Conservation (phyloP, 2,113 vertebrate species). For the Thunnus thynnus region DNA sequence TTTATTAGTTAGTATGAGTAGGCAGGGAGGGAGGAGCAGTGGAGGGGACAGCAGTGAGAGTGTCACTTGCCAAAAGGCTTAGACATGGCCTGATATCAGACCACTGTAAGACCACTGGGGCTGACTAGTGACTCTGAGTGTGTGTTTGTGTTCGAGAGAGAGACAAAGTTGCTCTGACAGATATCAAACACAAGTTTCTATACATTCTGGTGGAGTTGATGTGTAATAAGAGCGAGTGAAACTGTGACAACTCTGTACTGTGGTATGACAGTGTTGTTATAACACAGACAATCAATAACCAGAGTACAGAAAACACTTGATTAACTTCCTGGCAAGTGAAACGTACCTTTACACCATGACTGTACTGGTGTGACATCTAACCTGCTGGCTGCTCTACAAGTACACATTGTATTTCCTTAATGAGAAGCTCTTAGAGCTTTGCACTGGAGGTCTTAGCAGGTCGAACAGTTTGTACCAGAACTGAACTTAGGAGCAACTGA, state of each 20-base stretch:
- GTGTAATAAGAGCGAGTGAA: not conserved
- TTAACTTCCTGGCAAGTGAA: slow-evolving; percentile 6
- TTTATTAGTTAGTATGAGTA: no score
- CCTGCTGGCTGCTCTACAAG: not conserved
- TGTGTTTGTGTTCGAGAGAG: not conserved
- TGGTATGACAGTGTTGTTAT: not conserved
- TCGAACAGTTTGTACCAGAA: slow-evolving; percentile 11
- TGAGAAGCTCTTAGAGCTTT: not conserved
- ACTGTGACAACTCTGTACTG: not conserved
- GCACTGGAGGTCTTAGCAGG: not conserved
- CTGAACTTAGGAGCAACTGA: not conserved
- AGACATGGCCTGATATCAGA: slow-evolving; percentile 50
- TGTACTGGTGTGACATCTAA: not conserved
- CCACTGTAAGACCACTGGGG: slow-evolving; percentile 32
- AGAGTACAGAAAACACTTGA: not conserved
- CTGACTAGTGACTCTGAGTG: not conserved
- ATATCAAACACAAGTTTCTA: slow-evolving; percentile 2
- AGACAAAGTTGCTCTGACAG: not conserved
- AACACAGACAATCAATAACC: slow-evolving; percentile 1
- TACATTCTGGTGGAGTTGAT: not conserved
- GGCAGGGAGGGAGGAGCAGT: not conserved
- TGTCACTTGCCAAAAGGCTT: slow-evolving; percentile 32
- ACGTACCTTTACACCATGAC: not conserved
- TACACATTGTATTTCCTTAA: slow-evolving; percentile 6
- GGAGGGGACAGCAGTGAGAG: slow-evolving; percentile 26